Evolutionary conservation across 1,140 invertebrate genomes (phyloP).

Genomic region (Drosophila insularis): DNA sequence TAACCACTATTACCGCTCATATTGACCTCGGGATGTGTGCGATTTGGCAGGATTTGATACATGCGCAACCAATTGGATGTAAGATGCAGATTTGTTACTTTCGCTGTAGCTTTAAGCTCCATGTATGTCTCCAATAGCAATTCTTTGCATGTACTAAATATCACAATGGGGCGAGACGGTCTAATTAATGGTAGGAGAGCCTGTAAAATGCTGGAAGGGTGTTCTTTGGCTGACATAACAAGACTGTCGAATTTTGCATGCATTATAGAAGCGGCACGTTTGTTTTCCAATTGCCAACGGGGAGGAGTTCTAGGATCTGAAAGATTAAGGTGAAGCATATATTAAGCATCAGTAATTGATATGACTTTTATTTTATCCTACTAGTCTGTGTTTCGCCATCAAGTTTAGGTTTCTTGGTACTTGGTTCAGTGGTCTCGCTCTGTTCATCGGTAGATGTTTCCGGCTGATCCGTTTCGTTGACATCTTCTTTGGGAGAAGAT

Average conservation of each 20-base stretch:
- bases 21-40: constrained; percentile 92
- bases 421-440: constrained; percentile 55
- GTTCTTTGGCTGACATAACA: constrained; percentile 91
- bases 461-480: neutral
- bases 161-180: constrained; percentile 91
- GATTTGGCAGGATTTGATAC: constrained; percentile 93
- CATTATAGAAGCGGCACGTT: constrained; percentile 85
- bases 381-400: constrained; percentile 39
- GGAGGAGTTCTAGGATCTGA: constrained; percentile 18
- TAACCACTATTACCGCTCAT: constrained; percentile 91
- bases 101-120: constrained; percentile 87
- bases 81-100: constrained; percentile 89
- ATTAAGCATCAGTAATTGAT: too few species aligned
- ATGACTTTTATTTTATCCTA: constrained; percentile 8
- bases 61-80: constrained; percentile 93
- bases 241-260: constrained; percentile 89
- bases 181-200: constrained; percentile 89
- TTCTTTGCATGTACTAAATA: constrained; percentile 91
- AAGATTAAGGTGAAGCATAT: neutral
- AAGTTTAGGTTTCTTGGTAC: constrained; percentile 77
- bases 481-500: neutral
- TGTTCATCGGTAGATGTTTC: constrained; percentile 50
- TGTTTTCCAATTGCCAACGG: constrained; percentile 84
- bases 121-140: constrained; percentile 91
- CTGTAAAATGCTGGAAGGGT: constrained; percentile 90